phyloP scores from a whole-genome alignment of 2,888 invertebrate genomes.

The Seira ritae region DNA sequence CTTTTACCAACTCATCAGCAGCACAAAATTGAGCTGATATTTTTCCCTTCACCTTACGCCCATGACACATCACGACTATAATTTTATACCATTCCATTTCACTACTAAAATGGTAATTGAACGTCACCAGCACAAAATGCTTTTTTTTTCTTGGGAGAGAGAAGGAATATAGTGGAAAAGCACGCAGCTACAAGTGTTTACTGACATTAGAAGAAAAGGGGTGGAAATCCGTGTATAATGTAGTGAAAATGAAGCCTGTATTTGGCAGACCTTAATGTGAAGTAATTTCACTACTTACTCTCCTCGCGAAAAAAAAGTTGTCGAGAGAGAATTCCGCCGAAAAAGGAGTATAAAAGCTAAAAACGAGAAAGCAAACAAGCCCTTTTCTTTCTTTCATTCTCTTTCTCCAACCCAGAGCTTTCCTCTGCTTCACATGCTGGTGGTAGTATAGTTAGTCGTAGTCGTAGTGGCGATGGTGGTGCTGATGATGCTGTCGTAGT shows the following conservation, averaged over 20 bases:
- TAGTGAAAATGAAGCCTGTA: slow-evolving; percentile 55
- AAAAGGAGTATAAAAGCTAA: slow-evolving; percentile 35
- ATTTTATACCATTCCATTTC: too few relatives aligned
- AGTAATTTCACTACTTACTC: slow-evolving; percentile 56
- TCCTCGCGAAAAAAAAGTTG: not conserved
- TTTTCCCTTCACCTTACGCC: not conserved
- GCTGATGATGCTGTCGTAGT: too few relatives aligned
- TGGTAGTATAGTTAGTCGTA: too few relatives aligned
- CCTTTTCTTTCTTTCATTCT: not conserved
- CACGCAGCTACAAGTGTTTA: slow-evolving; percentile 55
- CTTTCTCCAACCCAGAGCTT: not conserved
- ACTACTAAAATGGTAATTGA: slow-evolving; percentile 21
- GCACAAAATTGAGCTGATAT: not conserved
- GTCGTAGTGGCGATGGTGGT: too few relatives aligned
- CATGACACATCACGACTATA: not conserved
- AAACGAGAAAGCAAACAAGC: slow-evolving; percentile 58
- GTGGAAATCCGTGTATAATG: slow-evolving; percentile 55
- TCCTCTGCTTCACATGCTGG: not conserved
- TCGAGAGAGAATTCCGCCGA: slow-evolving; percentile 1
- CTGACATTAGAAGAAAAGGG: slow-evolving; percentile 48
- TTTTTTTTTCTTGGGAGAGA: not conserved
- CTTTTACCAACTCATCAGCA: not conserved
- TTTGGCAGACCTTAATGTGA: slow-evolving; percentile 56
- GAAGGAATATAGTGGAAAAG: not conserved
- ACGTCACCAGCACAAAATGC: slow-evolving; percentile 44